Percentiles rank a stretch among this genome's conserved stretches.
Evolutionary conservation across 2,797 vertebrate species (phyloP).

Genomic region (Hozukius guyotensis): DNA sequence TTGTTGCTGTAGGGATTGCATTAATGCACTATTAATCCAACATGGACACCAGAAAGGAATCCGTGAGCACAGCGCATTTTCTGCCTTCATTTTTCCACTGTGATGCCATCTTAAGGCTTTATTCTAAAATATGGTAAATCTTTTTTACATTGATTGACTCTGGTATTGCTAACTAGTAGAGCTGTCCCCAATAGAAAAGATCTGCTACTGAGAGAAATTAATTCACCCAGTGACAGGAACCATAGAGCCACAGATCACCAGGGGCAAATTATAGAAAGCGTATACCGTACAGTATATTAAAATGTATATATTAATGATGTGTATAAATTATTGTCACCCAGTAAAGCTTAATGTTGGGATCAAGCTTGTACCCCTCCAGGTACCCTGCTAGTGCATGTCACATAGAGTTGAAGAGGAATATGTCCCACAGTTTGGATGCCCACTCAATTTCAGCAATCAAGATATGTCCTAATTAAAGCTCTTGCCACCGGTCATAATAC

Average conservation of each 20-base stretch:
- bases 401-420: neutral
- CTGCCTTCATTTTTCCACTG: neutral
- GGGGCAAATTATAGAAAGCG: neutral
- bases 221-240: neutral
- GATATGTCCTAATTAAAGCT: constrained; percentile 30
- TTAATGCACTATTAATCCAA: neutral
- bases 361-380: neutral
- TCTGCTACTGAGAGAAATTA: neutral
- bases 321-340: neutral
- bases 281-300: neutral
- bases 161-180: neutral
- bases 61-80: neutral
- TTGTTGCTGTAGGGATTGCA: neutral
- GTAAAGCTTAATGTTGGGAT: constrained; percentile 2
- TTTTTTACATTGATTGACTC: neutral
- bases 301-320: neutral
- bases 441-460: constrained; percentile 3
- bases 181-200: neutral
- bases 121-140: neutral
- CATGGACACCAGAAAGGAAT: neutral
- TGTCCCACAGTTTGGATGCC: constrained; percentile 6
- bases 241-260: neutral
- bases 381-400: neutral
- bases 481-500: constrained; percentile 28
- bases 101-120: neutral